phyloP scores from a whole-genome alignment of 64 coral and sea anemone species.

The Actinia equina region DNA sequence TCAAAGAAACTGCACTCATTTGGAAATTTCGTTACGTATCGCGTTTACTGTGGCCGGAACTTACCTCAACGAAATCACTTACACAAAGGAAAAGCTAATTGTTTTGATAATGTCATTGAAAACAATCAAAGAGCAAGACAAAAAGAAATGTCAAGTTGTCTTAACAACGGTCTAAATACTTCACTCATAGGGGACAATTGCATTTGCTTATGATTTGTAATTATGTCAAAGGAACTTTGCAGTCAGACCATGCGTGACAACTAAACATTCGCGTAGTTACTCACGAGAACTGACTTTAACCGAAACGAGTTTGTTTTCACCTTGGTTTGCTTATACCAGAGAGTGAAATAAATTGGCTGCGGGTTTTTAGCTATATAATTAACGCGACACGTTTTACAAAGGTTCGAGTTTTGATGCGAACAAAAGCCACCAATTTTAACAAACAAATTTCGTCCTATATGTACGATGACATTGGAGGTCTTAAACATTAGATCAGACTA shows the following conservation, averaged over 20 bases:
- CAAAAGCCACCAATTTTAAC: background rate
- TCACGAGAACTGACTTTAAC: background rate
- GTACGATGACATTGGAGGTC: conserved; percentile 1
- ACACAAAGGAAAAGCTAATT: conserved; percentile 4
- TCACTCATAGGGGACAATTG: background rate
- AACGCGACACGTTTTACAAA: background rate
- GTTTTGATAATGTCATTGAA: conserved; percentile 20
- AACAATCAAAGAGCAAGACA: conserved; percentile 2
- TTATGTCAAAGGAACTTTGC: background rate
- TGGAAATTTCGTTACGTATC: background rate
- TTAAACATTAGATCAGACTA: background rate
- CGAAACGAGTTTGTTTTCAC: background rate
- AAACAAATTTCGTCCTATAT: background rate
- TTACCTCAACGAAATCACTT: conserved; percentile 2
- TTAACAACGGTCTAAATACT: background rate
- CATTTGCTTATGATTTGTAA: background rate
- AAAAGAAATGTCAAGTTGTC: conserved; percentile 4
- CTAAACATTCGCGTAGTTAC: background rate
- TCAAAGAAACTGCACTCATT: background rate
- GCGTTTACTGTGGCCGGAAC: background rate
- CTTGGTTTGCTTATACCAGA: background rate
- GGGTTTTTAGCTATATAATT: background rate
- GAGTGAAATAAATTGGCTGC: background rate
- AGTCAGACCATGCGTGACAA: conserved; percentile 1
- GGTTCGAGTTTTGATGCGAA: background rate